These are phyloP conservation scores for Antedon bifida DNA, from an alignment of 35 echinoderm and acorn worm genomes.

Conservation along the genomic window DNA sequence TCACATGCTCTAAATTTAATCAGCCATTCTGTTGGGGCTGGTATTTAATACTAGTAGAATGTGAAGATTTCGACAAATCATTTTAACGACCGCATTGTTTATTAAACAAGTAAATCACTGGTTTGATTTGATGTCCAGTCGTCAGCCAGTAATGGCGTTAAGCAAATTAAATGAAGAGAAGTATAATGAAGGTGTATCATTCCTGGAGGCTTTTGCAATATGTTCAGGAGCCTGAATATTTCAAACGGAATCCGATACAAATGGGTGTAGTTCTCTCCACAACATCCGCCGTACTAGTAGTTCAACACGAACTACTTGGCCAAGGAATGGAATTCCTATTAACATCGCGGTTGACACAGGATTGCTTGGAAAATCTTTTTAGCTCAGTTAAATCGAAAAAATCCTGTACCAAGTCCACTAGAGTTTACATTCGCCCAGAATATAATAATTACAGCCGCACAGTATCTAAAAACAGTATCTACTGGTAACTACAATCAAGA, in stretches of 20 bases:
- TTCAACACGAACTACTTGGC: slow-evolving; percentile 29
- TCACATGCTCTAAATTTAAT: slow-evolving; percentile 23
- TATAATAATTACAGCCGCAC: slow-evolving; percentile 3
- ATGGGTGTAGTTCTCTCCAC: slow-evolving; percentile 23
- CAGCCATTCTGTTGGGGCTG: slow-evolving; percentile 7
- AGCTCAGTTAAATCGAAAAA: slow-evolving; percentile 16
- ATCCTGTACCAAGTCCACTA: slow-evolving; percentile 15
- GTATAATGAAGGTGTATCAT: slow-evolving; percentile 22
- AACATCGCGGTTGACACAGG: slow-evolving; percentile 31
- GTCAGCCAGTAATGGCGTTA: slow-evolving; percentile 21
- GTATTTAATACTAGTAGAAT: slow-evolving; percentile 11
- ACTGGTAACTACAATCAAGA: slow-evolving; percentile 13
- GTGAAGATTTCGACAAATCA: not conserved
- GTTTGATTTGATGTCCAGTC: slow-evolving; percentile 25
- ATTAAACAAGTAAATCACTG: slow-evolving; percentile 32
- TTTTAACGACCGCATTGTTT: slow-evolving; percentile 22
- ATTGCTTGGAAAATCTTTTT: slow-evolving; percentile 56
- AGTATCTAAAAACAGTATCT: slow-evolving; percentile 7
- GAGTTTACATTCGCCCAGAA: slow-evolving; percentile 17
- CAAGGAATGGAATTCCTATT: slow-evolving; percentile 38
- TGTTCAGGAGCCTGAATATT: slow-evolving; percentile 29
- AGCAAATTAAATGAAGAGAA: slow-evolving; percentile 22
- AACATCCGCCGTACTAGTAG: slow-evolving; percentile 7
- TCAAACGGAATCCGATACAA: slow-evolving; percentile 56
- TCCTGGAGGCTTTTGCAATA: slow-evolving; percentile 18